Evolutionary conservation across 1,140 invertebrate genomes (phyloP).

Genomic region (Pseudomyrmex pallidus): DNA sequence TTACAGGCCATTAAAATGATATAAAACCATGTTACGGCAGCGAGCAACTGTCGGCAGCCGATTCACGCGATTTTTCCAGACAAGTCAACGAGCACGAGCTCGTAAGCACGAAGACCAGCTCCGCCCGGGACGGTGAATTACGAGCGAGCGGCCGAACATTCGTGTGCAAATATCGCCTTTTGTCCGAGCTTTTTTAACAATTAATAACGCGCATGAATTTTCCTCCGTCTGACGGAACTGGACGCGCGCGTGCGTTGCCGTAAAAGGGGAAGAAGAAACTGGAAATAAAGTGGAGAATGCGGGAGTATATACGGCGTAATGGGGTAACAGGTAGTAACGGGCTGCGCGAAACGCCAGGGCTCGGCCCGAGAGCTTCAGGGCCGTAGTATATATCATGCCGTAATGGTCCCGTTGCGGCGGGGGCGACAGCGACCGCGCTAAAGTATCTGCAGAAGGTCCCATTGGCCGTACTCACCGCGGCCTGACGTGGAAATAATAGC

Average conservation of each 20-base stretch:
- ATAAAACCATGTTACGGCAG: background rate
- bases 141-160: slow-evolving; percentile 27
- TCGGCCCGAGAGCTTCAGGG: slow-evolving; percentile 69
- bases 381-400: slow-evolving; percentile 77
- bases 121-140: background rate
- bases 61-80: slow-evolving; percentile 13
- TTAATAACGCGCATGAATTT: slow-evolving; percentile 68
- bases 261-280: slow-evolving; percentile 42
- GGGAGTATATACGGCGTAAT: slow-evolving; percentile 73
- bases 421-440: slow-evolving; percentile 69
- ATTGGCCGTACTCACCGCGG: slow-evolving; percentile 55
- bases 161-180: slow-evolving; percentile 56
- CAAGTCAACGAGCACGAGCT: slow-evolving; percentile 9
- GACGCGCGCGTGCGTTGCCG: background rate
- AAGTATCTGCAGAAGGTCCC: slow-evolving; percentile 72
- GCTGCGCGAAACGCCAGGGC: slow-evolving; percentile 30
- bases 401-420: slow-evolving; percentile 80
- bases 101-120: background rate
- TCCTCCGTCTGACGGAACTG: background rate
- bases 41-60: background rate
- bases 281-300: slow-evolving; percentile 71
- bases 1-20: background rate
- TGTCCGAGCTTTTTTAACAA: slow-evolving; percentile 50
- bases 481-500: slow-evolving; percentile 72
- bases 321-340: slow-evolving; percentile 75